phyloP scores from a whole-genome alignment of 2,797 vertebrate species.

The Lindbergichthys nudifrons region DNA sequence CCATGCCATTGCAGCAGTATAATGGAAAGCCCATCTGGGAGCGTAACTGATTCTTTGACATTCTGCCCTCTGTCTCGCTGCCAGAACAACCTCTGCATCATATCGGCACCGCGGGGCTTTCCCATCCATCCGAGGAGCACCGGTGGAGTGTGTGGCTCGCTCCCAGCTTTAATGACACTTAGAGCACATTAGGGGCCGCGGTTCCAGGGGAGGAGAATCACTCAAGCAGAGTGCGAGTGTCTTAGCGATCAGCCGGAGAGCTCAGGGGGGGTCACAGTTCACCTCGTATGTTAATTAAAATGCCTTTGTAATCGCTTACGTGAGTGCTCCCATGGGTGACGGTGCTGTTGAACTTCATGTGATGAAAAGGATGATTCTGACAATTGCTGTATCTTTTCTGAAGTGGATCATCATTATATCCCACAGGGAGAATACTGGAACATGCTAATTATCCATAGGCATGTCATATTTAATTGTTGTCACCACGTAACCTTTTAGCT shows the following conservation, averaged over 20 bases:
- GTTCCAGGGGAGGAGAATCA: conserved; percentile 43
- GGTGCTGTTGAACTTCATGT: conserved; percentile 12
- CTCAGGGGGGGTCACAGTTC: conserved; percentile 56
- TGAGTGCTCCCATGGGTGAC: conserved; percentile 45
- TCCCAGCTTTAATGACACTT: conserved; percentile 57
- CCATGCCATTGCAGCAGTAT: background rate
- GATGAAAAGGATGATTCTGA: conserved; percentile 41
- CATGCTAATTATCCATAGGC: conserved; percentile 6
- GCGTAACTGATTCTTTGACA: conserved; percentile 45
- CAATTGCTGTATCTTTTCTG: conserved; percentile 16
- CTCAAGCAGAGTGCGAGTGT: conserved; percentile 26
- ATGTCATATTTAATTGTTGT: conserved; percentile 6
- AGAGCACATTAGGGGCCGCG: conserved; percentile 42
- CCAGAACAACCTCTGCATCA: conserved; percentile 42
- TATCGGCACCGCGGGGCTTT: conserved; percentile 33
- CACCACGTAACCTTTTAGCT: no score
- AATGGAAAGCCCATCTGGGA: conserved; percentile 23
- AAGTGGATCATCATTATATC: background rate
- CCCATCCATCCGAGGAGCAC: conserved; percentile 42
- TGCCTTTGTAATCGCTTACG: conserved; percentile 37
- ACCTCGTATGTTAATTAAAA: conserved; percentile 70
- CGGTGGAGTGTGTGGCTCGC: conserved; percentile 23
- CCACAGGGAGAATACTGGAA: background rate
- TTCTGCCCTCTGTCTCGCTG: conserved; percentile 11
- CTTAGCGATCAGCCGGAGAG: conserved; percentile 7